These are phyloP conservation scores for Henricia sp. DNA, from an alignment of 53 echinoderm and acorn worm species.

Conservation along the genomic window DNA sequence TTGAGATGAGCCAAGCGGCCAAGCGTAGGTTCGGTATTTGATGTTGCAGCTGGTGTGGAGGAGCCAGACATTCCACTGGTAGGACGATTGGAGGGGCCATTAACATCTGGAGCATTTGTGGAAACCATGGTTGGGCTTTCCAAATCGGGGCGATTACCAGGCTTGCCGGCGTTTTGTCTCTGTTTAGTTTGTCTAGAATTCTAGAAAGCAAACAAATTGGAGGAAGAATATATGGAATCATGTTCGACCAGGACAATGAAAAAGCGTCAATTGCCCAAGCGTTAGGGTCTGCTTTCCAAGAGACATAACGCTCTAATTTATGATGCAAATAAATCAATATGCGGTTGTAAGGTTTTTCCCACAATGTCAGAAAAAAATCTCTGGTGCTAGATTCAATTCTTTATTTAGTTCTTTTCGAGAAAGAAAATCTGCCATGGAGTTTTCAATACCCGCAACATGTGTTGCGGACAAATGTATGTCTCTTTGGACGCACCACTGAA, in stretches of 20 bases:
- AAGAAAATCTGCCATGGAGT: too few relatives aligned
- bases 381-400: neutral
- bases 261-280: neutral
- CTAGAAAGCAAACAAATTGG: too few relatives aligned
- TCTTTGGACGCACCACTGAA: neutral
- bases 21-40: neutral
- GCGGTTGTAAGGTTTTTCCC: too few relatives aligned
- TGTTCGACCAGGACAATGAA: neutral
- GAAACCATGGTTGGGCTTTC: neutral
- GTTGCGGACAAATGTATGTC: too few relatives aligned
- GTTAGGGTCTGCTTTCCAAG: conserved; percentile 5
- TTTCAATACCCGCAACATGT: too few relatives aligned
- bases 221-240: too few relatives aligned
- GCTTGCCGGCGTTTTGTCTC: too few relatives aligned
- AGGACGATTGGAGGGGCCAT: neutral
- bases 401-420: neutral
- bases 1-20: neutral
- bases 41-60: neutral
- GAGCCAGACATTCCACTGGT: neutral
- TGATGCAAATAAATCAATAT: too few relatives aligned
- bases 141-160: neutral
- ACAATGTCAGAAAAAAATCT: too few relatives aligned
- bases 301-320: conserved; percentile 7
- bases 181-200: too few relatives aligned
- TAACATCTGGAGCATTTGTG: neutral